A percentile compares a stretch with the other conserved stretches of the same genome.
These are phyloP conservation scores for Mastigias papua DNA, from an alignment of 30 jellyfish, hydroid and myxozoan species.

Conservation along the genomic window DNA sequence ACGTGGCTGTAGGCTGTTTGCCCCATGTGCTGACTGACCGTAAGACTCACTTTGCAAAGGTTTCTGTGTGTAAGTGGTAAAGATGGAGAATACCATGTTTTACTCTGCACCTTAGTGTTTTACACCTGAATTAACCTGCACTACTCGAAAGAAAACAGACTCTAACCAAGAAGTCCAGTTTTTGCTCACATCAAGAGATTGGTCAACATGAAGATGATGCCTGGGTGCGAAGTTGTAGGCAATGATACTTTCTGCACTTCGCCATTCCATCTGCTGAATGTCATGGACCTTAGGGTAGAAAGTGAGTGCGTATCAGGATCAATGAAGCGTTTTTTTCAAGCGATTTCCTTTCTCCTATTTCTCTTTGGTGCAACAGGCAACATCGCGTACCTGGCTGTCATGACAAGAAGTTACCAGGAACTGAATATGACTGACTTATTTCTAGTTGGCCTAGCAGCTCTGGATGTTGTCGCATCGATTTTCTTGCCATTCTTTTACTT, in stretches of 20 bases:
- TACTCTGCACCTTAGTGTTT: no score
- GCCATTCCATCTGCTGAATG: background rate
- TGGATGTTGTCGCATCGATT: slow-evolving; percentile 58
- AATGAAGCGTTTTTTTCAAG: slow-evolving; percentile 6
- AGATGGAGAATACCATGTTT: no score
- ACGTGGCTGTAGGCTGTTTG: no score
- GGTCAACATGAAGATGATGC: background rate
- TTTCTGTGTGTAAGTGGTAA: no score
- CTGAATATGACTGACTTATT: slow-evolving; percentile 42
- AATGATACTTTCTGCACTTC: background rate
- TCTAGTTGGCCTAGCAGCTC: slow-evolving; percentile 58
- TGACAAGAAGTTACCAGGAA: slow-evolving; percentile 56
- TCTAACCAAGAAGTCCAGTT: background rate
- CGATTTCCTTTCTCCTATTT: slow-evolving; percentile 49
- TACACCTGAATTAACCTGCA: no score
- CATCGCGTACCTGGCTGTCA: slow-evolving; percentile 31
- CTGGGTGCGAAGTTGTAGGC: background rate
- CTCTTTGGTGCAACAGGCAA: slow-evolving; percentile 49
- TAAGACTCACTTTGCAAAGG: no score
- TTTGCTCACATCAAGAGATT: background rate
- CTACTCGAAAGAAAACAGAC: no score
- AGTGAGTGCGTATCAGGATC: slow-evolving; percentile 40
- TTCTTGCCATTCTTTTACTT: slow-evolving; percentile 56
- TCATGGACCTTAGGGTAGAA: slow-evolving; percentile 24
- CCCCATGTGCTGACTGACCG: no score